Base-by-base conservation (phyloP, 2,888 invertebrate species). In the Megastigmus dorsalis region DNA sequence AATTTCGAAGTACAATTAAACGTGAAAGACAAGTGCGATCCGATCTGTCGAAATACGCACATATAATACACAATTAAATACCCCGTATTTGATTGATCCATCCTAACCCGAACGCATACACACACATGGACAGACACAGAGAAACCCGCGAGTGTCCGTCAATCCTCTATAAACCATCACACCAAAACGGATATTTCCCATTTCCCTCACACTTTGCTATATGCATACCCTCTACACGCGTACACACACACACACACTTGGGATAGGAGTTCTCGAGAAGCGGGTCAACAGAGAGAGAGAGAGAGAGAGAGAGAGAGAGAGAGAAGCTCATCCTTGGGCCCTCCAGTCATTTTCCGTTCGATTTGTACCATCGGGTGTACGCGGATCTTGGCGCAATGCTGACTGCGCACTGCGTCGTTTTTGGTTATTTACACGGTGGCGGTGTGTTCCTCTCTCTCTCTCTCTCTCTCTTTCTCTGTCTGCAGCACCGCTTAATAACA, bases 401-500 rank as follows among this genome's bases (percentile, higher is more conserved):
- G 79, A 79, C 79, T 79, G 79, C 80, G 77, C 77, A 77, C 52
- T 15, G 26, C n/a, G 78, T 75, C 77, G 77, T 81, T 81, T 81
- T 84, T 82, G 82, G 83, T 84, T 82, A 82, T 83, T n/a, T n/a
- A 79, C 79, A 33, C 50, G 7, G n/a, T 62, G 18, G 23, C 33
- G 10, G 54, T 3, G 48, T 28, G n/a, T 7, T 48, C 18, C 26
- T 20, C 48, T 20, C 68, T 68, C 70, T 73, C 62, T 72, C 7
- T 38, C 52, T 15, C 20, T 5, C 41, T 54, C 30, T 30, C 41
- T 20, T 28, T 38, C 15, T 38, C n/a, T n/a, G n/a, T n/a, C n/a
- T n/a, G n/a, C n/a, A n/a, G n/a, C n/a, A n/a, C n/a, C n/a, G n/a
- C n/a, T n/a, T n/a, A n/a, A n/a, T n/a, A n/a, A n/a, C n/a, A n/a